phyloP scores from a whole-genome alignment of 2,888 invertebrate species.

The Lasioglossum pauxillum region DNA sequence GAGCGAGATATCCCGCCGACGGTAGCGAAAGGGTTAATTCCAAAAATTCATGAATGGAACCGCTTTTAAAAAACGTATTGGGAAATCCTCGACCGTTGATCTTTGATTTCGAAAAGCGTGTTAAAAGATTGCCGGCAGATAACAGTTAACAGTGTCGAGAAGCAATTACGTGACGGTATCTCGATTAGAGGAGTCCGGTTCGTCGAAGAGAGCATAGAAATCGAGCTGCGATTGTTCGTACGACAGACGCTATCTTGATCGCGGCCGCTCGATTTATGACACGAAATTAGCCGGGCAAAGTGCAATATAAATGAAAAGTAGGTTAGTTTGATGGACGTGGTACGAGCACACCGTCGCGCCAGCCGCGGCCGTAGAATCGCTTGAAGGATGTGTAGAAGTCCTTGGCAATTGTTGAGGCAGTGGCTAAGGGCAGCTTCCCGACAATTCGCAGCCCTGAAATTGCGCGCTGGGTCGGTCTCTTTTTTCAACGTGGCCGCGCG shows the following conservation, averaged over 20 bases:
- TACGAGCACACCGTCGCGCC: not conserved
- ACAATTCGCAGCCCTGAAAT: constrained; percentile 41
- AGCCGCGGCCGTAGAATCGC: not conserved
- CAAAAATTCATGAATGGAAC: no score
- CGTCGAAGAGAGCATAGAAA: not conserved
- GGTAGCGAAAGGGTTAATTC: no score
- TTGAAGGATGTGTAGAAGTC: constrained; percentile 10
- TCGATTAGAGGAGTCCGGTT: not conserved
- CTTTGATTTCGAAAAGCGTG: no score
- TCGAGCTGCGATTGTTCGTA: not conserved
- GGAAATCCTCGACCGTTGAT: no score
- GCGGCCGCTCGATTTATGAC: not conserved
- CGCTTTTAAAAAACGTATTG: no score
- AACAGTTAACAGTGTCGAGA: not conserved
- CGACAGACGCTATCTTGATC: not conserved
- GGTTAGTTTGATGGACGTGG: not conserved
- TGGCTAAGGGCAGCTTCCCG: constrained; percentile 24
- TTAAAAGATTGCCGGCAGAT: no score
- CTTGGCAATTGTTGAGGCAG: constrained; percentile 24
- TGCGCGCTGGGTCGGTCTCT: constrained; percentile 34
- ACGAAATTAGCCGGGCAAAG: constrained; percentile 1
- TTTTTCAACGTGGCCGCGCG: constrained; percentile 29
- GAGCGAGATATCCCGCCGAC: no score
- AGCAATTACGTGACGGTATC: not conserved
- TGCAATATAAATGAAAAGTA: constrained; percentile 5